A percentile compares a stretch with the other conserved stretches of the same genome.
phyloP scores from a whole-genome alignment of 2,888 invertebrate genomes.

The Drosophila acutilabella region DNA sequence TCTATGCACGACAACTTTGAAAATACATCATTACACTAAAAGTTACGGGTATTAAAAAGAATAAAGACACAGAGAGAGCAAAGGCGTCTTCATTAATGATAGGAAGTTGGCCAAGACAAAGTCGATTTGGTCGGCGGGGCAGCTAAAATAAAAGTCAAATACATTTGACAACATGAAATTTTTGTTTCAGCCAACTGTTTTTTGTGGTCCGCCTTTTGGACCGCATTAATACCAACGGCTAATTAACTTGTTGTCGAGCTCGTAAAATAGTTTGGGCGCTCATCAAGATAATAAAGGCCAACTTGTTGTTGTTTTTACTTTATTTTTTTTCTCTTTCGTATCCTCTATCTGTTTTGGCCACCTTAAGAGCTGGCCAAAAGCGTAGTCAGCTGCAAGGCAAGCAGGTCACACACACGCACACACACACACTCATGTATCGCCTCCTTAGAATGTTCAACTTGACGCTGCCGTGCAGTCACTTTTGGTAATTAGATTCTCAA shows the following conservation, averaged over 20 bases:
- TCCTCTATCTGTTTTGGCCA: slow-evolving; percentile 29
- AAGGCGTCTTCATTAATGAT: slow-evolving; percentile 68
- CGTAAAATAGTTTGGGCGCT: slow-evolving; percentile 78
- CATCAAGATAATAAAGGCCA: slow-evolving; percentile 74
- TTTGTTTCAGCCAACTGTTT: slow-evolving; percentile 64
- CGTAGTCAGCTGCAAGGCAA: slow-evolving; percentile 58
- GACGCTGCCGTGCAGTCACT: slow-evolving; percentile 66
- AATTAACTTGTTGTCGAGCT: slow-evolving; percentile 81
- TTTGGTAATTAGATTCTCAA: slow-evolving; percentile 79
- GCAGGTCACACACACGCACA: slow-evolving; percentile 21
- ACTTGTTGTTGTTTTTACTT: slow-evolving; percentile 43
- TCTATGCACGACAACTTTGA: neutral
- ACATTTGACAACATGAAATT: slow-evolving; percentile 72
- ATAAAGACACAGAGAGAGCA: slow-evolving; percentile 25
- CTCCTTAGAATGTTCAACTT: slow-evolving; percentile 13
- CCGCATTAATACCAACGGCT: slow-evolving; percentile 73
- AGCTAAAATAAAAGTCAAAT: slow-evolving; percentile 45
- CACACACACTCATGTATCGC: neutral
- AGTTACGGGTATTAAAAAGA: neutral
- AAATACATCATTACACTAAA: neutral
- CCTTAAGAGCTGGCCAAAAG: slow-evolving; percentile 40
- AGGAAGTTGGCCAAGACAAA: slow-evolving; percentile 44
- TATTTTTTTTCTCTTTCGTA: slow-evolving; percentile 21
- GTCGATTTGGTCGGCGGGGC: slow-evolving; percentile 2
- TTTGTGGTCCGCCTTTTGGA: slow-evolving; percentile 35